These are phyloP conservation scores for Pachymerium ferrugineum DNA, from an alignment of 2,888 invertebrate species.

Conservation along the genomic window DNA sequence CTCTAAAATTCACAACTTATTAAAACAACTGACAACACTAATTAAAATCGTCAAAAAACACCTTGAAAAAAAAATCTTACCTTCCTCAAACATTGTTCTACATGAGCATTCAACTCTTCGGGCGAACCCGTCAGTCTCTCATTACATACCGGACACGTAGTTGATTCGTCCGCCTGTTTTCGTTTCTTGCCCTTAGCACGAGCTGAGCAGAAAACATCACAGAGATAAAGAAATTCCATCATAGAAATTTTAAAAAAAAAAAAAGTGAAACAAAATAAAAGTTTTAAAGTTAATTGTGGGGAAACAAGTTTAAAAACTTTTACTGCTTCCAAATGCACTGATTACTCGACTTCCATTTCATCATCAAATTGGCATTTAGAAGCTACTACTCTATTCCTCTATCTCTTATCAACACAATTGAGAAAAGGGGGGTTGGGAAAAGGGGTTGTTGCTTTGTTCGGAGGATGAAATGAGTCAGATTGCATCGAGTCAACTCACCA, in stretches of 20 bases:
- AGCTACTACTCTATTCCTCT: neutral
- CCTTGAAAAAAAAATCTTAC: constrained; percentile 61
- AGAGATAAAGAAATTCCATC: neutral
- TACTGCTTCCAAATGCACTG: neutral
- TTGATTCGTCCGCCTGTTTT: constrained; percentile 52
- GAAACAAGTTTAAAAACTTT: too few species aligned
- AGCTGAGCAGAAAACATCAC: constrained; percentile 36
- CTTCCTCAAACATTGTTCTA: constrained; percentile 63
- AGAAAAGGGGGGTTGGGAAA: neutral
- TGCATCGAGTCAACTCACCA: constrained; percentile 39
- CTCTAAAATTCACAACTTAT: constrained; percentile 39
- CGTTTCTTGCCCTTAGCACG: constrained; percentile 64
- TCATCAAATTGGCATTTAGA: neutral
- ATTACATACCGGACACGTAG: constrained; percentile 76
- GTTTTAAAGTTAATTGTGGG: too few species aligned
- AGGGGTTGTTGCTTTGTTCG: neutral
- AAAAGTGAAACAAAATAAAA: too few species aligned
- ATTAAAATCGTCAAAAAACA: constrained; percentile 38
- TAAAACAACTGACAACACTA: neutral
- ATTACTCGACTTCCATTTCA: neutral
- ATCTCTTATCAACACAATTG: neutral
- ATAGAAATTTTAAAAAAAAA: neutral
- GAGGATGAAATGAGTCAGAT: neutral
- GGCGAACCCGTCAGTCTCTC: constrained; percentile 58
- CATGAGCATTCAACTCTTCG: constrained; percentile 66